Evolutionary conservation across 2,797 vertebrate species (phyloP).

Genomic region (Macroramphosus scolopax): DNA sequence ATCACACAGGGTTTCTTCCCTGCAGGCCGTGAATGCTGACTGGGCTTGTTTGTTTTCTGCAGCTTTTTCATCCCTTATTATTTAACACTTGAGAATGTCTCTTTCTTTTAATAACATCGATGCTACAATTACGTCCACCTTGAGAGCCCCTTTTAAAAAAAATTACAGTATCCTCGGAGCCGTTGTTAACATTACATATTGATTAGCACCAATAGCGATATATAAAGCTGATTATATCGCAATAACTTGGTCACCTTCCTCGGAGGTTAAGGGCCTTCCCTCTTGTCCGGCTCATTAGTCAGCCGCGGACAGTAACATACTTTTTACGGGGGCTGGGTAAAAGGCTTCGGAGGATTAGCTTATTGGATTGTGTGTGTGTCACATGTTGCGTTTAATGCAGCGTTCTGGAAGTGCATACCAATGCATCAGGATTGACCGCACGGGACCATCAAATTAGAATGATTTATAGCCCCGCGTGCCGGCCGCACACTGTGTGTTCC

Average conservation of each 20-base stretch:
- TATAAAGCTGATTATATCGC: conserved; percentile 66
- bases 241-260: conserved; percentile 74
- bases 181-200: too few species aligned
- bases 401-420: conserved; percentile 32
- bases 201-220: conserved; percentile 32
- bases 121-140: too few species aligned
- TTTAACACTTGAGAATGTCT: too few species aligned
- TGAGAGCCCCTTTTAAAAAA: too few species aligned
- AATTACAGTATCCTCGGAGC: too few species aligned
- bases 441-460: conserved; percentile 44
- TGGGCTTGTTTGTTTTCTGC: too few species aligned
- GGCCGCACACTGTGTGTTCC: conserved; percentile 21
- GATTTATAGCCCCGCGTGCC: conserved; percentile 45
- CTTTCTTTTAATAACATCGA: too few species aligned
- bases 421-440: conserved; percentile 42
- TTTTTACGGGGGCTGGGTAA: conserved; percentile 38
- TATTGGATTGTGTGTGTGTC: conserved; percentile 13
- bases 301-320: conserved; percentile 36
- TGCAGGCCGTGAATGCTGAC: too few species aligned
- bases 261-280: conserved; percentile 65
- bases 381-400: conserved; percentile 45
- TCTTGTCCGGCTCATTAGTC: conserved; percentile 71
- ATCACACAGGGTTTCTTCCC: conserved; percentile 12
- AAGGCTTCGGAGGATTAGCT: conserved; percentile 33
- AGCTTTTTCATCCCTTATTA: too few species aligned